Evolutionary conservation across 2,888 invertebrate species (phyloP).

Genomic region (Amphiduros pacificus): DNA sequence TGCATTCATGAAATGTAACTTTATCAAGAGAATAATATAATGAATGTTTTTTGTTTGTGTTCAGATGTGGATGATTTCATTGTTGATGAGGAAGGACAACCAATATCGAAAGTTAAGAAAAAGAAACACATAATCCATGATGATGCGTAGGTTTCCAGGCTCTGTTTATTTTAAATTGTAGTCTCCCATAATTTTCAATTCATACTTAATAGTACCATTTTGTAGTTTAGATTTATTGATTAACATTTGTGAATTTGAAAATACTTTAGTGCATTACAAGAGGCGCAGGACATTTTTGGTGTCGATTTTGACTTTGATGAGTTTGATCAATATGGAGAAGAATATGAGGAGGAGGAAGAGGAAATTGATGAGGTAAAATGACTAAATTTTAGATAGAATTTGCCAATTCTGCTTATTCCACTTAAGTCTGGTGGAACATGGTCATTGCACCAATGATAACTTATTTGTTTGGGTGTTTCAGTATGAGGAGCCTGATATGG

Average conservation of each 20-base stretch:
- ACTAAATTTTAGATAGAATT: too few relatives aligned
- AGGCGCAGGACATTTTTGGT: constrained; percentile 98
- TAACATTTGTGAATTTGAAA: background rate
- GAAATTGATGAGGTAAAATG: constrained; percentile 29
- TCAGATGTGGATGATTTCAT: constrained; percentile 88
- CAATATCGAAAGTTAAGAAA: constrained; percentile 47
- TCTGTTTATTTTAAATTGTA: background rate
- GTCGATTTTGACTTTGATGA: constrained; percentile 83
- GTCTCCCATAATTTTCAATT: background rate
- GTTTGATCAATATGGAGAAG: constrained; percentile 58
- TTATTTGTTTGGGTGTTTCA: too few relatives aligned
- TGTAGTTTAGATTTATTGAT: background rate
- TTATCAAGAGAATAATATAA: too few relatives aligned
- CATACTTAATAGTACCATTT: too few relatives aligned
- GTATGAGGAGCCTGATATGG: constrained; percentile 41
- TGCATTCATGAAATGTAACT: too few relatives aligned
- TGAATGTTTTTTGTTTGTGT: too few relatives aligned
- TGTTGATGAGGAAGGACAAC: constrained; percentile 81
- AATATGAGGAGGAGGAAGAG: constrained; percentile 44
- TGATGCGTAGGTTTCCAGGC: constrained; percentile 48
- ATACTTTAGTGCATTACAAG: constrained; percentile 68
- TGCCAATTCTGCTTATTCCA: too few relatives aligned
- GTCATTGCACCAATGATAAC: too few relatives aligned
- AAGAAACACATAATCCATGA: constrained; percentile 54
- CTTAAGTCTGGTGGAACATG: too few relatives aligned